These are phyloP conservation scores for Pipistrellus nathusii DNA, from an alignment of 2,797 vertebrate genomes.

Conservation along the genomic window DNA sequence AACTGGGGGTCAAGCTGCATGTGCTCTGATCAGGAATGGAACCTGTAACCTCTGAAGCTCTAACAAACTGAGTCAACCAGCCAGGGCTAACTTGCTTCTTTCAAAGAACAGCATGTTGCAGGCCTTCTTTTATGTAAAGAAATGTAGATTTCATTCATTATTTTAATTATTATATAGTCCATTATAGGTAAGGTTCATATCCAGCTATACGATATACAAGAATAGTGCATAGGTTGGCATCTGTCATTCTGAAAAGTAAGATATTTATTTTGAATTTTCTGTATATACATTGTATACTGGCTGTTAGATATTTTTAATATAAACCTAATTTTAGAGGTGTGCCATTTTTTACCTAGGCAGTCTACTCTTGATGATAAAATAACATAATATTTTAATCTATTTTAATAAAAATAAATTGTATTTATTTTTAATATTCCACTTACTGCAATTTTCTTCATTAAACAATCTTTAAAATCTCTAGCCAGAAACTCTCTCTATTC, in stretches of 20 bases:
- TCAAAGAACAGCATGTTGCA: background rate
- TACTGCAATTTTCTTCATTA: background rate
- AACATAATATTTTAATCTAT: conserved; percentile 2
- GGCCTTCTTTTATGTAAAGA: background rate
- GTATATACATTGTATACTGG: background rate
- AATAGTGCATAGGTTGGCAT: background rate
- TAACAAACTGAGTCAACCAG: background rate
- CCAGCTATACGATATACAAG: background rate
- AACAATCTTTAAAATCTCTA: conserved; percentile 2
- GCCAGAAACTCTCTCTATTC: background rate
- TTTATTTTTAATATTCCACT: conserved; percentile 6
- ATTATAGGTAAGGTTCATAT: background rate
- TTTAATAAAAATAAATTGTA: conserved; percentile 16
- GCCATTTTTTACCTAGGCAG: background rate
- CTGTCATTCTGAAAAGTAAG: background rate
- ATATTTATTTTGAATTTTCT: background rate
- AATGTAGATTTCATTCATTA: background rate
- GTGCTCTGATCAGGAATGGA: background rate
- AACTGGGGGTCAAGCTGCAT: background rate
- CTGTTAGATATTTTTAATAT: conserved; percentile 6
- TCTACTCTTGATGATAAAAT: background rate
- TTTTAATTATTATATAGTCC: conserved; percentile 35
- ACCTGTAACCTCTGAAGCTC: background rate
- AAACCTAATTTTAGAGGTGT: background rate
- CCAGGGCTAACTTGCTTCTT: background rate